A percentile compares a stretch with the other conserved stretches of the same genome.
These are phyloP conservation scores for Botia almorhae DNA, from an alignment of 2,797 vertebrate genomes.

Conservation along the genomic window DNA sequence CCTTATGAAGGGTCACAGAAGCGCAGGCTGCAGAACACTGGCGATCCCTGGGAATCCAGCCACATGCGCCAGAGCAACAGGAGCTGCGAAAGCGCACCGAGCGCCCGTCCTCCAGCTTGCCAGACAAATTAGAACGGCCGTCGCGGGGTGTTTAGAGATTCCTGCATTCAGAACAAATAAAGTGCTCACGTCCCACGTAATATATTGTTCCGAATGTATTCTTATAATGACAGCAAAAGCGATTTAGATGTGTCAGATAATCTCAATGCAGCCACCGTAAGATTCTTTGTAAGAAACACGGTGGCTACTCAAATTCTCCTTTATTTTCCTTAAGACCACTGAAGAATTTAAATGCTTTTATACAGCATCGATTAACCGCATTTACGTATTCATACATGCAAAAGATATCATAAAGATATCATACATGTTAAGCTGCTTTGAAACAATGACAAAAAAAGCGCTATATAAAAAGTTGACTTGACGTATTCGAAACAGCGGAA, in stretches of 20 bases:
- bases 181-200: slow-evolving; percentile 42
- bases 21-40: slow-evolving; percentile 68
- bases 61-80: slow-evolving; percentile 86
- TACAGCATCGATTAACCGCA: slow-evolving; percentile 16
- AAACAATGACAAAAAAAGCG: too few species aligned
- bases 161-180: slow-evolving; percentile 58
- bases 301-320: background rate
- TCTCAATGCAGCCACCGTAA: background rate
- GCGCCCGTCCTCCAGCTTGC: slow-evolving; percentile 85
- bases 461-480: too few species aligned
- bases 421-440: too few species aligned
- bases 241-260: background rate
- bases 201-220: background rate
- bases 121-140: slow-evolving; percentile 88
- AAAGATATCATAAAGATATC: too few species aligned
- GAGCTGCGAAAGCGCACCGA: slow-evolving; percentile 83
- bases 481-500: background rate
- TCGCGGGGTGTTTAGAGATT: slow-evolving; percentile 70
- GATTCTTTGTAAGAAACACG: background rate
- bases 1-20: slow-evolving; percentile 64
- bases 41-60: slow-evolving; percentile 89
- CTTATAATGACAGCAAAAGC: background rate
- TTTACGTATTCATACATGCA: too few species aligned
- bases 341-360: background rate
- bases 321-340: background rate